phyloP scores from a whole-genome alignment of 1,140 invertebrate genomes.

The Helicoverpa zea region DNA sequence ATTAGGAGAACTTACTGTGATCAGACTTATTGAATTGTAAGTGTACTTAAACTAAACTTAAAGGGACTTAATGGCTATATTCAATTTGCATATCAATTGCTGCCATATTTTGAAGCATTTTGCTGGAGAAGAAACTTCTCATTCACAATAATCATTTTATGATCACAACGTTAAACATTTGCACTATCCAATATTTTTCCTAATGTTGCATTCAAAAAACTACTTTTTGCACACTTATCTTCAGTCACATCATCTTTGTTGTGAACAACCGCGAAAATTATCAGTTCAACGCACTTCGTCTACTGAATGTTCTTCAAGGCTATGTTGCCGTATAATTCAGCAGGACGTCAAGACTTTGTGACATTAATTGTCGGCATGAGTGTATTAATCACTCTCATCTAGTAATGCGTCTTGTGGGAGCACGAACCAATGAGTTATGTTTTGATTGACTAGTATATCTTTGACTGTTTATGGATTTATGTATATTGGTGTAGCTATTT shows the following conservation, averaged over 20 bases:
- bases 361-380: conserved; percentile 12
- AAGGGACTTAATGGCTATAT: no score
- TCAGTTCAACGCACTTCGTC: not conserved
- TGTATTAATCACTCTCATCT: conserved; percentile 16
- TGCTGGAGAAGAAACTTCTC: no score
- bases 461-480: not conserved
- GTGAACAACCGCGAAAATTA: not conserved
- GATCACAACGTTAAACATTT: no score
- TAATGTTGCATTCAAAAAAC: not conserved
- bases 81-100: no score
- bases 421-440: conserved; percentile 5
- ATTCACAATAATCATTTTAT: no score
- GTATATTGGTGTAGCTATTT: not conserved
- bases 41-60: no score
- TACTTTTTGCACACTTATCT: not conserved
- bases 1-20: no score
- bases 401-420: not conserved
- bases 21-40: no score
- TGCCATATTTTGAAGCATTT: no score
- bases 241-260: not conserved
- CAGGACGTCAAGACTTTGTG: not conserved
- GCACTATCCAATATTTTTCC: no score
- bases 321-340: not conserved
- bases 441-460: not conserved
- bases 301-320: not conserved